Percentiles rank a stretch among this genome's conserved stretches.
phyloP scores from a whole-genome alignment of 2,113 vertebrate species.

The Peromyscus polionotus region DNA sequence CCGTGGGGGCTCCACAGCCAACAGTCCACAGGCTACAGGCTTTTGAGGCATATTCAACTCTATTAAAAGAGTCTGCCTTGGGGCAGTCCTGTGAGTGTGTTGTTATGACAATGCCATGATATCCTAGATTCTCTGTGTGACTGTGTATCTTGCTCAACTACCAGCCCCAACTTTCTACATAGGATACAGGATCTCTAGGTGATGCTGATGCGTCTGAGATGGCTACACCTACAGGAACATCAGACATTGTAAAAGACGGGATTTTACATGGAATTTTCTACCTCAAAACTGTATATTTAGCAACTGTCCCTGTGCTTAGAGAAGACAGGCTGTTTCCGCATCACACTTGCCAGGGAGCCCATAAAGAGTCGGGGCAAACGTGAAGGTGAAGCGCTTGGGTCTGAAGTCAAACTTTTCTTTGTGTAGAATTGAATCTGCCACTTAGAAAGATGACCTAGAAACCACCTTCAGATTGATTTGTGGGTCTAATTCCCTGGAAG shows the following conservation, averaged over 20 bases:
- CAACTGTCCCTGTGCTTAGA: neutral
- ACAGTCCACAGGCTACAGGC: too few relatives aligned
- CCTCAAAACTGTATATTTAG: neutral
- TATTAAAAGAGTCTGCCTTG: neutral
- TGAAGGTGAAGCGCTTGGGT: neutral
- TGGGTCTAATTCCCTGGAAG: conserved; percentile 4
- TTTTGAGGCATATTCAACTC: neutral
- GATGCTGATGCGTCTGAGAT: neutral
- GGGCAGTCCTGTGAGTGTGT: neutral
- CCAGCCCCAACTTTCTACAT: neutral
- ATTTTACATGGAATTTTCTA: neutral
- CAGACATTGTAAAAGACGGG: neutral
- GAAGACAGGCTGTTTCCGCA: neutral
- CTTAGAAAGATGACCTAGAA: conserved; percentile 2
- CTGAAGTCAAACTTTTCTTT: conserved; percentile 30
- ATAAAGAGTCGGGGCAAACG: neutral
- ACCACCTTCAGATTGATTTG: neutral
- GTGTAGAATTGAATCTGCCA: neutral
- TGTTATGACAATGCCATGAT: neutral
- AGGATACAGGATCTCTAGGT: neutral
- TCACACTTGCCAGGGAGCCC: neutral
- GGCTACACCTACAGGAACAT: neutral
- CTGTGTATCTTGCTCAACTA: neutral
- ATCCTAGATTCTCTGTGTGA: neutral
- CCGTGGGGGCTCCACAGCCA: too few relatives aligned